These are phyloP conservation scores for Centropristis striata DNA, from an alignment of 2,113 vertebrate genomes.

Conservation along the genomic window DNA sequence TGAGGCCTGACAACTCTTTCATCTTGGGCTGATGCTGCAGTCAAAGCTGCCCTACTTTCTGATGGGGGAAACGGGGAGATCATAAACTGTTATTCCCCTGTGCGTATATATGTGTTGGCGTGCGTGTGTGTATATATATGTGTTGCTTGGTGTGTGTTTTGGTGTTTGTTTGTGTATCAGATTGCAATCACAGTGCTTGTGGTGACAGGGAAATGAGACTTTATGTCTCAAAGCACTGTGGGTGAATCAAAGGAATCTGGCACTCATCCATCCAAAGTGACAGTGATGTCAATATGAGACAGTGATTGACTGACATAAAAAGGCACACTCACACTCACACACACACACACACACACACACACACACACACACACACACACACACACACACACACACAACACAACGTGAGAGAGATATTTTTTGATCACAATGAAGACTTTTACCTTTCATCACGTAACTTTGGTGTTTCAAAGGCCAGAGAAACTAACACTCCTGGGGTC, in stretches of 20 bases:
- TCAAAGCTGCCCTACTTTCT: conserved; percentile 84
- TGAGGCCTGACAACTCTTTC: conserved; percentile 79
- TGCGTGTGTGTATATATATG: conserved; percentile 5
- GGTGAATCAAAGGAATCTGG: conserved; percentile 79
- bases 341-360: background rate
- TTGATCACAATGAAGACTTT: conserved; percentile 69
- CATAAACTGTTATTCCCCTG: conserved; percentile 75
- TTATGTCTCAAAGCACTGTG: conserved; percentile 71
- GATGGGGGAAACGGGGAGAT: conserved; percentile 73
- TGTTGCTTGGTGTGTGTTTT: conserved; percentile 24
- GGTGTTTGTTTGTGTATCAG: conserved; percentile 65
- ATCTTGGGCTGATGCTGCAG: conserved; percentile 77
- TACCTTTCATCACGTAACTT: conserved; percentile 71
- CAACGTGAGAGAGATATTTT: conserved; percentile 54
- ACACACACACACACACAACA: background rate
- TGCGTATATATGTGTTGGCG: conserved; percentile 50
- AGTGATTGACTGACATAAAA: conserved; percentile 74
- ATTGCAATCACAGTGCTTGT: conserved; percentile 70
- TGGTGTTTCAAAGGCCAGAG: conserved; percentile 70
- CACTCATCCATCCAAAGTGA: conserved; percentile 81
- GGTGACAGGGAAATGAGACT: conserved; percentile 80
- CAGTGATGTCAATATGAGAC: conserved; percentile 75
- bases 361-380: background rate
- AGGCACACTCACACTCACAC: conserved; percentile 18
- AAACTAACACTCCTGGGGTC: conserved; percentile 61